Evolutionary conservation across 2,113 vertebrate species (phyloP), one percentile per base, ranked within the genome.

Genomic region (Brachyistius frenatus): DNA sequence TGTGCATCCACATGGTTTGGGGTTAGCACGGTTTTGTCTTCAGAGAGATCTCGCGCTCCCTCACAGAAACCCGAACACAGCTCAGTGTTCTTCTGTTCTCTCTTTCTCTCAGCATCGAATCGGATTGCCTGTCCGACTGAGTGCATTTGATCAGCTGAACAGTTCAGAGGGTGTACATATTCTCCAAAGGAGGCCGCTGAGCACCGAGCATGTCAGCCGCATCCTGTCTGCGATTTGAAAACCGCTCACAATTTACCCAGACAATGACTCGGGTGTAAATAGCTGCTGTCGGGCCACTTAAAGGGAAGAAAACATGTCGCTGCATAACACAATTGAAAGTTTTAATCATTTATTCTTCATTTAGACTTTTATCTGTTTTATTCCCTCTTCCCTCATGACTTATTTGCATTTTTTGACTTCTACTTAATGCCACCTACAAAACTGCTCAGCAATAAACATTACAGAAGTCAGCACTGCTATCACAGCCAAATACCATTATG

Each of bases 101-200:
- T 39, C 30, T 37, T 31, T 30, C 31, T 61, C 61, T 47, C 61
- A 5, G 1, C 54, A 30, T 47, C n/a, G 5, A 33, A 58, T 31
- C 56, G 23, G 23, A 23, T 23, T 36, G 52, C 71, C 15, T 55
- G n/a, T 65, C 46, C 4, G 14, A 66, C 50, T n/a, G 39, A 37
- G 4, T 73, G 60, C 56, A 70, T 80, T 68, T 64, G 54, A 82
- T 86, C 57, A 56, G 66, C 66, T 64, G 54, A 82, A 85, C 57
- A 56, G 66, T 72, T 79, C 62, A 71, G 57, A 76, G 32, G 36
- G 55, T 71, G 32, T 54, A 60, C 37, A 61, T n/a, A 7, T 55
- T 66, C 64, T 66, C 35, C 50, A 55, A 66, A 71, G 49, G 41
- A 30, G 11, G 62, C 31, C 46, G 65, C 64, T 64, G 73, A 75